Evolutionary conservation across 1,140 invertebrate species (phyloP).

Genomic region (Forficula auricularia): DNA sequence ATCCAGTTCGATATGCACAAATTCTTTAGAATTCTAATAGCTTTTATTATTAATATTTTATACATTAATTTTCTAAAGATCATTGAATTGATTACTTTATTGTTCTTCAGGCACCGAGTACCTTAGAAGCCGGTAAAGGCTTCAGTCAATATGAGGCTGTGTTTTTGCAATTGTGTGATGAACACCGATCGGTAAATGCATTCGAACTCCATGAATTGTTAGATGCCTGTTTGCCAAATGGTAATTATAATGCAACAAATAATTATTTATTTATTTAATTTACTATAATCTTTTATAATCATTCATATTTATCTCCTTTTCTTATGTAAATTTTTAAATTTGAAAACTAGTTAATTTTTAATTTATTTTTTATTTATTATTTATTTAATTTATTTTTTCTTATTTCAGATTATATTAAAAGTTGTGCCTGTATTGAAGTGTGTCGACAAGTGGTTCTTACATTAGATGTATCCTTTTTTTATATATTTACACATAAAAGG

Average conservation of each 20-base stretch:
- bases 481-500: too few relatives aligned
- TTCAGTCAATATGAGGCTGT: constrained; percentile 77
- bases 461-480: constrained; percentile 55
- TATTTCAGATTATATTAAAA: constrained; percentile 72
- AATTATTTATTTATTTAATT: neutral
- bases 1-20: too few relatives aligned
- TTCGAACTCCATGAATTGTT: constrained; percentile 82
- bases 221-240: constrained; percentile 81
- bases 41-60: too few relatives aligned
- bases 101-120: constrained; percentile 31
- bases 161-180: constrained; percentile 77
- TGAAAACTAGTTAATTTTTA: too few relatives aligned
- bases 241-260: constrained; percentile 20
- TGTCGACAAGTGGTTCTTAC: constrained; percentile 76
- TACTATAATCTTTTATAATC: neutral
- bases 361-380: too few relatives aligned
- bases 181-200: constrained; percentile 68
- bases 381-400: too few relatives aligned
- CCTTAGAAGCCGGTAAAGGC: constrained; percentile 46
- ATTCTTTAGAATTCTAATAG: too few relatives aligned
- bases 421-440: constrained; percentile 79
- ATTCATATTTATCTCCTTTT: neutral
- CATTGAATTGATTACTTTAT: constrained; percentile 3
- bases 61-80: too few relatives aligned
- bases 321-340: too few relatives aligned